These are phyloP conservation scores for Oreochromis niloticus DNA, from an alignment of 2,113 vertebrate species.

Conservation along the genomic window DNA sequence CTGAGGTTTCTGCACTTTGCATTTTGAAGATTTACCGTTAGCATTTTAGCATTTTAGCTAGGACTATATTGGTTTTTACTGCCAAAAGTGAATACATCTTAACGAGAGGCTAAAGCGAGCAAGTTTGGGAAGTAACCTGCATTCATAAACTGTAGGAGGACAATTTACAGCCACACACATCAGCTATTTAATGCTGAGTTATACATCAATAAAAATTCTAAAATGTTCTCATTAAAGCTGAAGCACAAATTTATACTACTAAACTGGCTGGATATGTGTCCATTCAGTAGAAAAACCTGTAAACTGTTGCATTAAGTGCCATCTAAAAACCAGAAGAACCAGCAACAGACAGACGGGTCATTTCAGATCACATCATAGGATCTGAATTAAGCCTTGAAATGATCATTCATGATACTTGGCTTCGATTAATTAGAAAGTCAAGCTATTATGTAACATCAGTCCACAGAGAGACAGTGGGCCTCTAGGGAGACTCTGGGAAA, in stretches of 20 bases:
- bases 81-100: not conserved
- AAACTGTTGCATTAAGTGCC: not conserved
- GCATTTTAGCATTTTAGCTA: not conserved
- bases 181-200: not conserved
- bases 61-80: not conserved
- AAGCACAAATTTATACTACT: not conserved
- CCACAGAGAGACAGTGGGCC: not conserved
- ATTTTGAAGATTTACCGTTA: not conserved
- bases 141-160: not conserved
- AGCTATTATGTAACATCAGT: conserved; percentile 8
- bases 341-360: not conserved
- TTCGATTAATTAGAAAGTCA: not conserved
- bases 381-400: not conserved
- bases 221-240: not conserved
- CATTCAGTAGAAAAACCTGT: not conserved
- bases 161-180: not conserved
- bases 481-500: conserved; percentile 1
- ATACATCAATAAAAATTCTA: not conserved
- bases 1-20: not conserved
- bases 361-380: not conserved
- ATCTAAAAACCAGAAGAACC: not conserved
- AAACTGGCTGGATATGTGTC: not conserved
- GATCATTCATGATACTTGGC: not conserved
- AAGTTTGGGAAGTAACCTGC: not conserved
- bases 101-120: not conserved